phyloP scores from a whole-genome alignment of 1,140 invertebrate species.

The Caenorhabditis remanei region DNA sequence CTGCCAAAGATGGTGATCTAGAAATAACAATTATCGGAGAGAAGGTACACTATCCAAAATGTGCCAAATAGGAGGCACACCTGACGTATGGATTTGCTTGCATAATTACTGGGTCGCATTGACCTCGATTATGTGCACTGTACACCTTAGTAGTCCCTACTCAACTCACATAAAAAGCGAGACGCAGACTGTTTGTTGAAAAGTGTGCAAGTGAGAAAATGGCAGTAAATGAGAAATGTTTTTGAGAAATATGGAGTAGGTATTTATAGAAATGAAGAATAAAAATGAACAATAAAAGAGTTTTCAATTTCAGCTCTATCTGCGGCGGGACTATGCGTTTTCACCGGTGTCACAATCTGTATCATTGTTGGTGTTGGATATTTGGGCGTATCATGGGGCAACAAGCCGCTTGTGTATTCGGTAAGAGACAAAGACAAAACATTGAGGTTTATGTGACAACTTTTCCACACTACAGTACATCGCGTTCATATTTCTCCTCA shows the following conservation, averaged over 20 bases:
- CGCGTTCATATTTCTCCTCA: slow-evolving; percentile 42
- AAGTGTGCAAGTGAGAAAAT: not conserved
- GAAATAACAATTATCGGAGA: no score
- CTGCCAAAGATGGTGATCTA: no score
- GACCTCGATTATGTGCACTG: slow-evolving; percentile 20
- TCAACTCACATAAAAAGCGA: not conserved
- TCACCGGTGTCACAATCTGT: slow-evolving; percentile 28
- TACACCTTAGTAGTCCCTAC: not conserved
- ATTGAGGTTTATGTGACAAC: not conserved
- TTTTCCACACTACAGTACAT: slow-evolving; percentile 19
- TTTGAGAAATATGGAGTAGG: not conserved
- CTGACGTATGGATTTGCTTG: not conserved
- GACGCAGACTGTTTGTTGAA: not conserved
- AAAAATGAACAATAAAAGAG: not conserved
- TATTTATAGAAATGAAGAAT: not conserved
- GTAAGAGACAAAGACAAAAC: not conserved
- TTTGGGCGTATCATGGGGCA: slow-evolving; percentile 19
- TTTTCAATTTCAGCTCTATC: not conserved
- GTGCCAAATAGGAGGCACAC: not conserved
- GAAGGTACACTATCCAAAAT: no score
- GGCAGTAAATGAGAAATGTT: not conserved
- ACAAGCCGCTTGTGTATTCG: slow-evolving; percentile 41
- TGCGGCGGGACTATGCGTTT: slow-evolving; percentile 23
- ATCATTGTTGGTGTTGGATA: slow-evolving; percentile 41
- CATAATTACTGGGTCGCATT: not conserved